A percentile compares a stretch with the other conserved stretches of the same genome.
Evolutionary conservation across 64 coral and sea anemone species (phyloP).

Genomic region (Stichodactyla helianthus): DNA sequence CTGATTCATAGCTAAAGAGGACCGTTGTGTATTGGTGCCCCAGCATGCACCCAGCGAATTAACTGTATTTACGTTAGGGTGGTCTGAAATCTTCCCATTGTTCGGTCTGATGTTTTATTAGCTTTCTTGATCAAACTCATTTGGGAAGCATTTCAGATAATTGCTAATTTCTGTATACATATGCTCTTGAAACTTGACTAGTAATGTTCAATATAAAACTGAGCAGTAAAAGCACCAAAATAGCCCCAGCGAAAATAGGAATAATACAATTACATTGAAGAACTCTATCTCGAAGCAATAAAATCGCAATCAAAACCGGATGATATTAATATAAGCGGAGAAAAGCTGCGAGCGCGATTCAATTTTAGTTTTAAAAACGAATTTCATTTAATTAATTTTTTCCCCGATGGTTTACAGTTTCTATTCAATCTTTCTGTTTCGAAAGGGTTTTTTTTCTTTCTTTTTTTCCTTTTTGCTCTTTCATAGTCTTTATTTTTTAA

Average conservation of each 20-base stretch:
- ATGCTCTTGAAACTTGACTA: background rate
- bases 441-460: background rate
- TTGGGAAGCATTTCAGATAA: background rate
- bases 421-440: background rate
- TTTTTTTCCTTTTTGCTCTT: background rate
- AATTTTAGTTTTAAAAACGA: background rate
- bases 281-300: background rate
- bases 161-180: background rate
- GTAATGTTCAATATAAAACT: background rate
- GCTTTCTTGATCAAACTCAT: background rate
- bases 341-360: background rate
- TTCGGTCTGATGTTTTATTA: background rate
- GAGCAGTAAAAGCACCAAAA: background rate
- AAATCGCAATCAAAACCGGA: background rate
- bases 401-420: background rate
- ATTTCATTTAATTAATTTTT: conserved; percentile 7
- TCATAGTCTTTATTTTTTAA: background rate
- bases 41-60: background rate
- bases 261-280: background rate
- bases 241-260: background rate
- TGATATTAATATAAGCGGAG: background rate
- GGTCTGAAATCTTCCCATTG: background rate
- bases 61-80: background rate
- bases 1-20: background rate
- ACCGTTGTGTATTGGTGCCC: background rate